Base-by-base conservation (phyloP, 2,888 invertebrate species). In the Drosophila greeni region DNA sequence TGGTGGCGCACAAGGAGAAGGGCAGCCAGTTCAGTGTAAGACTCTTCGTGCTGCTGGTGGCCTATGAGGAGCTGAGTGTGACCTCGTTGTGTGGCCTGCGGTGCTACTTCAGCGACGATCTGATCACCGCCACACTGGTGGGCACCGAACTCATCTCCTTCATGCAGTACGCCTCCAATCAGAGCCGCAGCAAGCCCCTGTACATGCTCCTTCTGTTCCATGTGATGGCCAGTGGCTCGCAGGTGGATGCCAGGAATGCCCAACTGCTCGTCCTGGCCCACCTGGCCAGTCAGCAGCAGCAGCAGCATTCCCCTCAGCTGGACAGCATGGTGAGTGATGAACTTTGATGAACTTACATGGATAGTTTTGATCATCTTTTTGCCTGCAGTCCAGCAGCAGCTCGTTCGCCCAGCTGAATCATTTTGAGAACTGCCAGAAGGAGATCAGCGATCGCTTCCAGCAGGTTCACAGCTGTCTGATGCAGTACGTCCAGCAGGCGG, bases 41-140 rank as follows among this genome's bases (percentile, higher is more conserved):
- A 0, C 52, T 73, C 7, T 43, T 57, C 11, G 49, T 73, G 16
- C 40, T 75, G 14, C 42, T 75, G 6, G 73, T 72, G 39, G 68
- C 75, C 29, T 58, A 56, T 23, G 54, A 54, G 18, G 72, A 75
- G 40, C 40, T 73, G 8, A 55, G 64, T 31, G 24, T 47, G 8
- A 52, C 37, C 8, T 49, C 56, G 1, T 12, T 75, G 26, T 58
- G 39, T 1, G 58, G 55, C 4, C 42, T 73, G 1, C 72, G 58
- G 11, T 58, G 56, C n/a, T 74, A 57, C n/a, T 67, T 73, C 4
- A 52, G 56, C 31, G 53, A 74, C 11, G 62, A 74, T 18, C 31
- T 45, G 2, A 26, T 57, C 3, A 54, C 62, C 7, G 56, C 75
- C 5, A 31, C 68, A 6, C 53, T 72, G 11, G 60, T 55, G 3